Evolutionary conservation across 2,888 invertebrate species (phyloP).

Genomic region (Portevinia maculata): DNA sequence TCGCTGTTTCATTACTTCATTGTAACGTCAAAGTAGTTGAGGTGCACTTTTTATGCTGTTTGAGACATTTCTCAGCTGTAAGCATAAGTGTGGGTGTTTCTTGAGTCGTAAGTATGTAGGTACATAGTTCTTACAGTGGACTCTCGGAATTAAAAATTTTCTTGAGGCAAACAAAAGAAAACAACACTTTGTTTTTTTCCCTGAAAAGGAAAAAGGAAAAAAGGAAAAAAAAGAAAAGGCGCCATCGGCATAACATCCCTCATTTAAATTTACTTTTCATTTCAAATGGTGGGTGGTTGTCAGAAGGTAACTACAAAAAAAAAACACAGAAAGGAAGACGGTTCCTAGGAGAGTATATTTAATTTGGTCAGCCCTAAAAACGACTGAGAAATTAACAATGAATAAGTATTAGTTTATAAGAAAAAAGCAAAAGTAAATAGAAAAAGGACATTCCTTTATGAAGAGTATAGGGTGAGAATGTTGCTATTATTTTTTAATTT

Average conservation of each 20-base stretch:
- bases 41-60: slow-evolving; percentile 40
- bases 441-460: slow-evolving; percentile 54
- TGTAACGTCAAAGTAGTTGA: slow-evolving; percentile 16
- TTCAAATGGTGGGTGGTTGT: not conserved
- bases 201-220: not conserved
- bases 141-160: slow-evolving; percentile 44
- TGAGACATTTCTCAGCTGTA: slow-evolving; percentile 2
- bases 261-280: slow-evolving; percentile 22
- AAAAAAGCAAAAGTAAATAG: slow-evolving; percentile 27
- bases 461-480: slow-evolving; percentile 1
- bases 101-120: slow-evolving; percentile 2
- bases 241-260: slow-evolving; percentile 16
- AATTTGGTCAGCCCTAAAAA: slow-evolving; percentile 24
- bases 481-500: too few species aligned
- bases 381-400: slow-evolving; percentile 21
- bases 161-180: slow-evolving; percentile 26
- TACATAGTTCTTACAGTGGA: slow-evolving; percentile 23
- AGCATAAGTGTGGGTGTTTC: not conserved
- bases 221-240: slow-evolving; percentile 4
- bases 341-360: not conserved
- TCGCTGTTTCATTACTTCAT: slow-evolving; percentile 16
- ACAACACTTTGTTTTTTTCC: not conserved
- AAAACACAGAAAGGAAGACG: not conserved
- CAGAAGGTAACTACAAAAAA: slow-evolving; percentile 1
- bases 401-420: slow-evolving; percentile 41